Evolutionary conservation across 1,140 invertebrate genomes (phyloP), one percentile per base, ranked within the genome.

Genomic region (Lamellibrachia luymesi): DNA sequence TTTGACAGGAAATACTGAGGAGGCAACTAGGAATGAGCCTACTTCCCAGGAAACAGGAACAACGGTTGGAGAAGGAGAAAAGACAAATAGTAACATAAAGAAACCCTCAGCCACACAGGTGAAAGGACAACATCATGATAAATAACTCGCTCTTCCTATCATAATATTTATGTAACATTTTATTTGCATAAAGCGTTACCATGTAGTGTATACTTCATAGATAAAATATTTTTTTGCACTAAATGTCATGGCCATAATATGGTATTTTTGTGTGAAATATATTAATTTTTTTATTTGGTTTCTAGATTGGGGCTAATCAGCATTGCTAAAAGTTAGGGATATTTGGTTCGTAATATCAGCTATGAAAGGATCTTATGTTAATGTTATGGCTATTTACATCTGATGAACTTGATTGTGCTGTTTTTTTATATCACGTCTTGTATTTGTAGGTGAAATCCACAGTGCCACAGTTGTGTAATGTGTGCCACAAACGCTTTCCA

Each of bases 401-500:
- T 80, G 13, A 80, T 80, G 7, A 6, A 80, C 52, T 1, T 8
- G 17, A 56, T 56, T 56, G 52, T 56, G 80, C 89, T 80, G 80
- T 56, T 93, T 50, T 89, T 90, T 38, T 93, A 64, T 80, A 89
- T 51, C 64, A 56, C 8, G 50, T 64, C 92, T 91, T 10, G 10
- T 56, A 51, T 92, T 92, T 92, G 27, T 50, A 92, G 92, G 27
- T 64, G 49, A 92, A 64, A n/a, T 38, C 6, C 8, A 38, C 92
- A 2, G 56, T 52, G 50, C 25, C 49, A 2, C 92, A 93, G 49
- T 10, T 93, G 17, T 95, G 95, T 90, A 95, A 95, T 94, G 94
- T 94, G 17, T 96, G 95, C 92, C 91, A 93, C 51, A 64, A 94
- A 92, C 92, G 90, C n/a, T 95, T 95, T 93, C 94, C 93, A 51